Conservation (phyloP, 1,140 invertebrate genomes). For the Atta cephalotes region DNA sequence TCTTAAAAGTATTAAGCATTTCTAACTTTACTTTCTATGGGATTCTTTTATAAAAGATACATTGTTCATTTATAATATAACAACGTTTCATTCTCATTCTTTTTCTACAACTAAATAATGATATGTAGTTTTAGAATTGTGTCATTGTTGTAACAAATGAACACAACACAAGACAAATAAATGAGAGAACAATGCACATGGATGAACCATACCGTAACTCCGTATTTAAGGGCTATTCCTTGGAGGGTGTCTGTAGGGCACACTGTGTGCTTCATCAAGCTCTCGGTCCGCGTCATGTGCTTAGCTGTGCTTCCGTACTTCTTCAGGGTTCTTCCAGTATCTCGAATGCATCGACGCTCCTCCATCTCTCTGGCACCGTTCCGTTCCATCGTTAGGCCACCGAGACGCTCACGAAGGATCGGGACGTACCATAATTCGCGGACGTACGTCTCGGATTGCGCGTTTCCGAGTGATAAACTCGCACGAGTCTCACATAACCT, state of each 20-base stretch:
- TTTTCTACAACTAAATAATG: too few relatives aligned
- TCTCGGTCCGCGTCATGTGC: constrained; percentile 88
- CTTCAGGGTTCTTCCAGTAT: constrained; percentile 93
- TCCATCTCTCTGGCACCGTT: constrained; percentile 90
- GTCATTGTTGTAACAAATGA: too few relatives aligned
- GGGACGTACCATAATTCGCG: constrained; percentile 35
- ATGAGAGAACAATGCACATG: background rate
- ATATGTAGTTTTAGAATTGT: too few relatives aligned
- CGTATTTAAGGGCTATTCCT: constrained; percentile 96
- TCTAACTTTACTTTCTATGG: too few relatives aligned
- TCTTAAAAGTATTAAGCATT: too few relatives aligned
- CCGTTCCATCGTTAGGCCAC: constrained; percentile 73
- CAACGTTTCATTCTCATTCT: background rate
- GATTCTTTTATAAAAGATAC: too few relatives aligned
- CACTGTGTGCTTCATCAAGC: constrained; percentile 93
- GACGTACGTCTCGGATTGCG: background rate
- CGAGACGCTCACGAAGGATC: constrained; percentile 20
- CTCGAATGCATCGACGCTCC: constrained; percentile 94
- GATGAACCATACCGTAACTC: constrained; percentile 91
- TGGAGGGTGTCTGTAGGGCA: constrained; percentile 95
- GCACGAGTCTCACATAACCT: constrained; percentile 66
- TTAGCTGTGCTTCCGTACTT: constrained; percentile 96
- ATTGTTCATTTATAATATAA: too few relatives aligned
- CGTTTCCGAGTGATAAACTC: background rate
- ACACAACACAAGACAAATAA: background rate